Evolutionary conservation across 1,140 invertebrate species (phyloP), one percentile per base, ranked within the genome.

Genomic region (Cyrtorhinus lividipennis): DNA sequence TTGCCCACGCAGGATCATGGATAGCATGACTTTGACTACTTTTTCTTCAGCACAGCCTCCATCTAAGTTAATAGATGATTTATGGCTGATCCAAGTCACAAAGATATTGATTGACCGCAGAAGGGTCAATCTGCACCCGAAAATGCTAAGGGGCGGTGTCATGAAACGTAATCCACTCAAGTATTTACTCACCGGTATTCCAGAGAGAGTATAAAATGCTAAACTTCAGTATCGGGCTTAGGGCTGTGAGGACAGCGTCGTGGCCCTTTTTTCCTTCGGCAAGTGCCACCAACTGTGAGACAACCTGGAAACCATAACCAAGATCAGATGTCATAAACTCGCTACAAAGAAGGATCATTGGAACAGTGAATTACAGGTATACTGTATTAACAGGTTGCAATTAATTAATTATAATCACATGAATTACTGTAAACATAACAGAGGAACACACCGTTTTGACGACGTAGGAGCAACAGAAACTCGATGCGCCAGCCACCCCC

Each of bases 151-250:
- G n/a, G n/a, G n/a, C n/a, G n/a, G n/a, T n/a, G n/a, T n/a, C n/a
- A n/a, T n/a, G n/a, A n/a, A n/a, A n/a, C n/a, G n/a, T n/a, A n/a
- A n/a, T n/a, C n/a, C n/a, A n/a, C n/a, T n/a, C n/a, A n/a, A n/a
- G n/a, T n/a, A n/a, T n/a, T n/a, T n/a, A n/a, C n/a, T 38, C 25
- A 59, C 58, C 26, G 27, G 24, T 18, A 18, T 57, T 48, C 62
- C 62, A 62, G 13, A 30, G 48, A 24, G 56, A 22, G 27, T 48
- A 62, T n/a, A 27, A 25, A 22, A 62, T 56, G 23, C 18, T 22
- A 13, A 56, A 26, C 8, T 18, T 20, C 18, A 62, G 62, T 10
- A 62, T 57, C 22, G 53, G 48, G 18, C 26, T 26, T 12, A 62
- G 27, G 15, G 62, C 23, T 15, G 23, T 56, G 15, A 62, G 53